Base-by-base conservation (phyloP, 2,888 invertebrate species). In the Rhogogaster chlorosoma region DNA sequence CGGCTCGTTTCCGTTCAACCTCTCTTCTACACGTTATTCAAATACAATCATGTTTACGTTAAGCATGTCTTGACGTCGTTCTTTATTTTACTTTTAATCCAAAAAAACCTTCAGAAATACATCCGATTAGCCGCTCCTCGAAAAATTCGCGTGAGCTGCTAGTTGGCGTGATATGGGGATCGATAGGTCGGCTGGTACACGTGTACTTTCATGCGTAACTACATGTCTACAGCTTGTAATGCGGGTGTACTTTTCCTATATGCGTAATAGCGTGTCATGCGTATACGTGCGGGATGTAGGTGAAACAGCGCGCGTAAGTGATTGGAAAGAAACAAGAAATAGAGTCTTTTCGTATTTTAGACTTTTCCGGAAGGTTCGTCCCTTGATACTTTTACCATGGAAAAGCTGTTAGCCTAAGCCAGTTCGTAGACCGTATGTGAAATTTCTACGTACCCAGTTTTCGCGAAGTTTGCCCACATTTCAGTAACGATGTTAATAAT, bases 401-500 rank as follows among this genome's bases (percentile, higher is more conserved):
- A 45, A 45, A 15, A 45, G 45, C 45, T 12, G 45, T 45, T 45
- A 45, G 15, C 45, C 45, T 12, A 12, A 12, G 15, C 45, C 45
- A 12, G 12, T 15, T 45, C 15, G 42, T 42, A 12, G 10, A 42
- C 42, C 42, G 12, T 42, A 42, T 18, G 57, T 12, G 7, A 64
- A 80, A 80, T 80, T 15, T 10, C 4, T 49, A 77, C 84, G 88
- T 89, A 93, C 93, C 93, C 93, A 0, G 87, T 87, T 86, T 85
- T 89, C 0, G 88, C 88, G 32, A 93, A 93, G 84, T 83, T 91
- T 1, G 88, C 57, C 89, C 89, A 93, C 88, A 92, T 88, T 85
- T 92, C 91, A 0, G 90, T 91, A 89, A 93, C 90, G 7, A 91
- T 86, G 70, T 91, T 87, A 9, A 92, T 90, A 89, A 92, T 90